A percentile compares a stretch with the other conserved stretches of the same genome.
Evolutionary conservation across 2,797 vertebrate genomes (phyloP).

Genomic region (Hapalemur alaotrensis): DNA sequence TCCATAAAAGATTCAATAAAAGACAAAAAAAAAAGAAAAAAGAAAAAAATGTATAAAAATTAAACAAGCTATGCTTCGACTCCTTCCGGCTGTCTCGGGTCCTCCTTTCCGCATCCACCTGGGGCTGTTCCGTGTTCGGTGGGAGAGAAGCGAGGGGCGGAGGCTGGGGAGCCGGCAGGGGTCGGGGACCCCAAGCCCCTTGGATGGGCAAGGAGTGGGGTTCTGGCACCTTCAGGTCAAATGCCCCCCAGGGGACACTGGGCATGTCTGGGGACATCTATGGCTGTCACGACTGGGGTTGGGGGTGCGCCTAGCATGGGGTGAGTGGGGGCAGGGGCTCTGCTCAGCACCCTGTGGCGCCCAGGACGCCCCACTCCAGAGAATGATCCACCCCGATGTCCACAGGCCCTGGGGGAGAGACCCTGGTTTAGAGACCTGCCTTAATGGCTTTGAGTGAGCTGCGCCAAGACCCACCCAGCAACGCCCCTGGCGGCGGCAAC

Average conservation of each 20-base stretch:
- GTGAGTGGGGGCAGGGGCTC: neutral
- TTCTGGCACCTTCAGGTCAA: neutral
- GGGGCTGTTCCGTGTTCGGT: neutral
- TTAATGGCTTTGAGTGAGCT: neutral
- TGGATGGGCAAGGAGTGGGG: neutral
- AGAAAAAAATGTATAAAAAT: constrained; percentile 86
- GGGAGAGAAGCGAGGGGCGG: neutral
- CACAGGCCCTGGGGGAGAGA: neutral
- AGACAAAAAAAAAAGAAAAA: constrained; percentile 84
- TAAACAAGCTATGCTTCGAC: constrained; percentile 94
- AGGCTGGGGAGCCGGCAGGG: neutral
- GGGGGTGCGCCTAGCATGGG: neutral
- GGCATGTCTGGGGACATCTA: neutral
- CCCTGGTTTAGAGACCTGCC: neutral
- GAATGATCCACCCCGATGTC: too few species aligned
- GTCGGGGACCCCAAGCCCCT: too few species aligned
- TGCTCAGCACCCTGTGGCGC: too few species aligned
- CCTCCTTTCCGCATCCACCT: neutral
- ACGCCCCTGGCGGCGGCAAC: neutral
- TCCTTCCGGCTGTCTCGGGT: constrained; percentile 64
- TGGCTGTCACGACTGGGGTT: neutral
- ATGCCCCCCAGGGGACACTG: neutral
- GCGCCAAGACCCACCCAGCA: too few species aligned
- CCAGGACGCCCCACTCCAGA: neutral
- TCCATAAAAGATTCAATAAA: constrained; percentile 89